Evolutionary conservation across 2,888 invertebrate genomes (phyloP), one percentile per base, ranked within the genome.

Genomic region (Stratiomys singularior): DNA sequence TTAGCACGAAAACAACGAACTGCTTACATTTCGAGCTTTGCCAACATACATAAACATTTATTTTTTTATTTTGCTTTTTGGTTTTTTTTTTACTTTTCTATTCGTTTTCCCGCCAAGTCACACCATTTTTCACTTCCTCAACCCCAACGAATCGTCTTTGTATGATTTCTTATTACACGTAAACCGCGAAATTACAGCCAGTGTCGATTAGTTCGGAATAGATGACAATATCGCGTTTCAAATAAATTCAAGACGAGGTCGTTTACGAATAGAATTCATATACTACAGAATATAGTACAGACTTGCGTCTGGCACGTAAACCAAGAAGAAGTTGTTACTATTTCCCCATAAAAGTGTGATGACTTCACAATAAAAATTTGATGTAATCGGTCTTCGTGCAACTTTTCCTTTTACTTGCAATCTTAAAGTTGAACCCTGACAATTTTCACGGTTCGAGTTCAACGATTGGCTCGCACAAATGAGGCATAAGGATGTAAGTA

Each of bases 161-260:
- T 9, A 60, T 25, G 58, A 60, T 60, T 18, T 60, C 58, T 9
- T 25, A 5, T 18, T n/a, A 52, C 15, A 52, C 18, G 52, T n/a
- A 52, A 52, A 18, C 52, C 4, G 4, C 4, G 64, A 23, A 64
- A 64, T 30, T 64, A 64, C n/a, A 28, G 18, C 30, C 23, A 23
- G 64, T 64, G 64, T 64, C 64, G 64, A 64, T 23, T 64, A 30
- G 64, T 30, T n/a, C 15, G 18, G 64, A 64, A 64, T 64, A 18
- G 64, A 64, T 64, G 64, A 64, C 64, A 64, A 64, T 64, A 64
- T 64, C 64, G 64, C 64, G 64, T 64, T 64, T 25, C 64, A 11
- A 64, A 64, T 64, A 28, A 37, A 21, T 64, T 64, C 64, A 64
- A 64, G 30, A 15, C 9, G 25, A 60, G 13, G 58, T 25, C 58